phyloP scores from a whole-genome alignment of 64 coral and sea anemone genomes.

The Pocillopora damicornis region DNA sequence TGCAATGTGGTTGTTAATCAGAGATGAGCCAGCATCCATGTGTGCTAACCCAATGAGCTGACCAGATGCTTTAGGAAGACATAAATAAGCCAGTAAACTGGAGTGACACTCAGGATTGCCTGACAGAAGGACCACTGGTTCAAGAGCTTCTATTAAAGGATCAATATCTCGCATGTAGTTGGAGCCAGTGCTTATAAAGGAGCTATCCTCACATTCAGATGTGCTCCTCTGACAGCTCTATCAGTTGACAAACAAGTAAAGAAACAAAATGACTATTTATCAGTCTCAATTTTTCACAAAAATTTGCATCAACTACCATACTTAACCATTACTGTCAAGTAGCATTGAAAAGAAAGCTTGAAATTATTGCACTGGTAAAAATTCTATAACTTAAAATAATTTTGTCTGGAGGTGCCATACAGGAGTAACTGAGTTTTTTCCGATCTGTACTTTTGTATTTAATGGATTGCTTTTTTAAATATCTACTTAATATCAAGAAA shows the following conservation, averaged over 20 bases:
- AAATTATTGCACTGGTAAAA: too few relatives aligned
- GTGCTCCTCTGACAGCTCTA: slow-evolving; percentile 68
- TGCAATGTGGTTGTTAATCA: slow-evolving; percentile 78
- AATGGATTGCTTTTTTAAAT: too few relatives aligned
- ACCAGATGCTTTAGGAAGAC: slow-evolving; percentile 87
- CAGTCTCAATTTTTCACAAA: not conserved
- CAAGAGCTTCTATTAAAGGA: slow-evolving; percentile 62
- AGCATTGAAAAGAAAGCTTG: too few relatives aligned
- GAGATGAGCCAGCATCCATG: slow-evolving; percentile 37
- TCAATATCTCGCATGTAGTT: slow-evolving; percentile 70
- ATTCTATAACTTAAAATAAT: too few relatives aligned
- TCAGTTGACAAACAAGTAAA: not conserved
- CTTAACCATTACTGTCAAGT: too few relatives aligned
- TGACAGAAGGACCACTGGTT: slow-evolving; percentile 81
- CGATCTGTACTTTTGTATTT: too few relatives aligned
- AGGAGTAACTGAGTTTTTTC: too few relatives aligned
- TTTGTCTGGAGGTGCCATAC: too few relatives aligned
- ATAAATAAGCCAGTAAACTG: slow-evolving; percentile 80
- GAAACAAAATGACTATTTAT: not conserved
- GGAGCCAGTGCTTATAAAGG: slow-evolving; percentile 69
- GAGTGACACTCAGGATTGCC: slow-evolving; percentile 97
- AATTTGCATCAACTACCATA: not conserved
- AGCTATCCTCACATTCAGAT: slow-evolving; percentile 89
- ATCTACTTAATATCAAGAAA: too few relatives aligned
- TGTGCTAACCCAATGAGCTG: slow-evolving; percentile 70